These are phyloP conservation scores for Chiroxiphia lanceolata DNA, from an alignment of 2,797 vertebrate genomes.

Conservation along the genomic window DNA sequence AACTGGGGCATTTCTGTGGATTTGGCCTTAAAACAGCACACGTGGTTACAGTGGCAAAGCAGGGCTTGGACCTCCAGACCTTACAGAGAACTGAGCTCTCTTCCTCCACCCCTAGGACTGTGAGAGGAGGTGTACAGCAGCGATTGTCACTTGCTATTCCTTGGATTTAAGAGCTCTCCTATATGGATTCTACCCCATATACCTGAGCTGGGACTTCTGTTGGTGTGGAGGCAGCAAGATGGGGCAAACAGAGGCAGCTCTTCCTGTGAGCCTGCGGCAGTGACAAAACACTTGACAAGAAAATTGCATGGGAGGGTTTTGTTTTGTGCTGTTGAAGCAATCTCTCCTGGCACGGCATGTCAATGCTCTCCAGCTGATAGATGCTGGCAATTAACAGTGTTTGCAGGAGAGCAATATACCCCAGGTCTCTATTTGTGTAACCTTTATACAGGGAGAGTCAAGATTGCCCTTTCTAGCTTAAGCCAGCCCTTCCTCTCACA, in stretches of 20 bases:
- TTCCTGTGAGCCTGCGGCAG: fast-evolving
- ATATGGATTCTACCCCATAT: neutral
- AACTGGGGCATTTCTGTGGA: constrained; percentile 8
- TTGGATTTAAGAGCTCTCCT: neutral
- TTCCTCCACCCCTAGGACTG: neutral
- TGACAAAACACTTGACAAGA: neutral
- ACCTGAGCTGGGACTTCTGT: neutral
- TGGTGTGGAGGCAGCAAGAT: neutral
- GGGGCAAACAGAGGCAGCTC: neutral
- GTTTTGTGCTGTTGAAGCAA: neutral
- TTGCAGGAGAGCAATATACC: neutral
- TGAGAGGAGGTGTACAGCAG: neutral
- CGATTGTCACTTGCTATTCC: neutral
- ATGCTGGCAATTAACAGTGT: neutral
- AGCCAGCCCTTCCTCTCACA: neutral
- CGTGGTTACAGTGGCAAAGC: neutral
- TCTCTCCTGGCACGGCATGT: neutral
- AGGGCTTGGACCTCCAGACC: neutral
- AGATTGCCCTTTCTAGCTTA: neutral
- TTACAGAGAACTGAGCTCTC: neutral
- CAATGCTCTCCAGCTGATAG: neutral
- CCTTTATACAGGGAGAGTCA: neutral
- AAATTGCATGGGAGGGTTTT: neutral
- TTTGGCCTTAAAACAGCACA: neutral
- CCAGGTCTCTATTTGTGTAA: neutral